A percentile compares a stretch with the other conserved stretches of the same genome.
Evolutionary conservation across 2,113 vertebrate genomes (phyloP).

Genomic region (Cercopithecus mona): DNA sequence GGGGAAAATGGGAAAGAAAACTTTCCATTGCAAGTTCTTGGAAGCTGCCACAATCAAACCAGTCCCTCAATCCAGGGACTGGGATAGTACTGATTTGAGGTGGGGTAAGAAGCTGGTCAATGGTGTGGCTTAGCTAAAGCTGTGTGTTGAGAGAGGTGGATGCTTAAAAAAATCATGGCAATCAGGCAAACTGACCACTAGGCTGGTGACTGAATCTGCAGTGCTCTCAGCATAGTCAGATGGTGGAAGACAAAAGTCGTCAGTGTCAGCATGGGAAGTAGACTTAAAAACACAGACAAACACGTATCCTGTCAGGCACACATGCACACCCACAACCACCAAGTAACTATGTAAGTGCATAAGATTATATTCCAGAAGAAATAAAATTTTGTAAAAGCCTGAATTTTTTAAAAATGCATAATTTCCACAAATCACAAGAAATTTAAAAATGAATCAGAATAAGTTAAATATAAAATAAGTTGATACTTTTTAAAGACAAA

Average conservation of each 20-base stretch:
- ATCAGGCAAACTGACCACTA: neutral
- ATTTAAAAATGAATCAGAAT: neutral
- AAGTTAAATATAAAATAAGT: neutral
- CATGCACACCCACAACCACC: neutral
- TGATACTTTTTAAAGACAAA: neutral
- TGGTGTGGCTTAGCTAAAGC: neutral
- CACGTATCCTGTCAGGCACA: neutral
- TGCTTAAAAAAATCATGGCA: neutral
- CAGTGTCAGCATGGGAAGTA: neutral
- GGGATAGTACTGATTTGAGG: neutral
- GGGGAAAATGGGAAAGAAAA: neutral
- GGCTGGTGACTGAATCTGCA: neutral
- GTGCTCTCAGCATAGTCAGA: neutral
- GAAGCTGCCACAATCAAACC: neutral
- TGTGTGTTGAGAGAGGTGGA: neutral
- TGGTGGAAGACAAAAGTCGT: neutral
- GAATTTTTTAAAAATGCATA: neutral
- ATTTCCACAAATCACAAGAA: neutral
- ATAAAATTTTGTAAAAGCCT: neutral
- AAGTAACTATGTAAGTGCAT: neutral
- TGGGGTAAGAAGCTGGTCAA: neutral
- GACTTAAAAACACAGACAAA: neutral
- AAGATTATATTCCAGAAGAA: neutral
- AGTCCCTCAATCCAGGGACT: neutral
- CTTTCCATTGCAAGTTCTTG: neutral